Conservation (phyloP, 2,888 invertebrate genomes). For the Poecilobothrus nobilitatus region DNA sequence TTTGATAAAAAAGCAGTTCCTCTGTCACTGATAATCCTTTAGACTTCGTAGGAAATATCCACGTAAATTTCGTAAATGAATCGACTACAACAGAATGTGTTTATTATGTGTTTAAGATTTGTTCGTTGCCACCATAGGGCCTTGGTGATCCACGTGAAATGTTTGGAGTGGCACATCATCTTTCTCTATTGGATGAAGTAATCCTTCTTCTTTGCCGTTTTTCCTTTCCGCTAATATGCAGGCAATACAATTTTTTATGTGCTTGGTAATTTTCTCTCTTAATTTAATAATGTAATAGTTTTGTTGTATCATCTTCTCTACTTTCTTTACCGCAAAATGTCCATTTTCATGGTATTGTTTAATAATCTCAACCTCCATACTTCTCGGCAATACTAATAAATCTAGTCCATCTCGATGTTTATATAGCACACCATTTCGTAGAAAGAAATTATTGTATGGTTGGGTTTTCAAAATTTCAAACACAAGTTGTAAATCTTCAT, state of each 20-base stretch:
- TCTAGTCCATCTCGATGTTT: too few species aligned
- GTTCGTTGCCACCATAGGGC: conserved; percentile 18
- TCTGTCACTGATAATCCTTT: conserved; percentile 17
- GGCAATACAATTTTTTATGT: background rate
- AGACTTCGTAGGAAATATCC: conserved; percentile 13
- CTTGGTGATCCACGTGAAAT: conserved; percentile 16
- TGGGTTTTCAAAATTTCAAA: too few species aligned
- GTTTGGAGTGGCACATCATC: conserved; percentile 11
- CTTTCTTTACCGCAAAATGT: conserved; percentile 10
- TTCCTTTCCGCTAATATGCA: conserved; percentile 10
- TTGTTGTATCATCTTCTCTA: conserved; percentile 11
- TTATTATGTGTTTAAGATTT: conserved; percentile 18
- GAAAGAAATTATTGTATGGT: too few species aligned
- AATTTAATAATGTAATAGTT: too few species aligned
- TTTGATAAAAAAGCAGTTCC: conserved; percentile 2
- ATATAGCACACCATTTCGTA: too few species aligned
- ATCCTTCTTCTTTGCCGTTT: conserved; percentile 11
- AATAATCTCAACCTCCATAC: too few species aligned
- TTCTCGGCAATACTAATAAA: too few species aligned
- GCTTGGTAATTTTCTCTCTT: background rate
- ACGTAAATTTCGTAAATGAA: conserved; percentile 11
- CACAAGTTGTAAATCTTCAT: too few species aligned
- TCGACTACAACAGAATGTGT: conserved; percentile 17
- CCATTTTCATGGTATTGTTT: too few species aligned
- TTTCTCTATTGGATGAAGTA: conserved; percentile 7